Evolutionary conservation across 2,888 invertebrate species (phyloP), one percentile per base, ranked within the genome.

Genomic region (Sturmia bella): DNA sequence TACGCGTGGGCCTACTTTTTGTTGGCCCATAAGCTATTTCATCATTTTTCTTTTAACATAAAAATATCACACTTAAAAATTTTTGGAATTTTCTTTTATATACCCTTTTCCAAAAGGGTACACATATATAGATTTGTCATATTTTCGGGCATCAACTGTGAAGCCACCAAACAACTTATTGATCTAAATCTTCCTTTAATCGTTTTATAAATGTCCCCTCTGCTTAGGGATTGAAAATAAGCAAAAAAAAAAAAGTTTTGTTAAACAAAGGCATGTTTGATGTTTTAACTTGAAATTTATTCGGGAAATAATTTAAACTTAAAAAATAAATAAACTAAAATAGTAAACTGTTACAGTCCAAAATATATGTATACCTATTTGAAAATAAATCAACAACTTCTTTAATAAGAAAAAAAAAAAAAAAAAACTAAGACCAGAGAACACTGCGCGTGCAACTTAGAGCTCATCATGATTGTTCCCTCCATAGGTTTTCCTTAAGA

Each of bases 391-490:
- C 24, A 50, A 61, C 39, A 64, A 70, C 27, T 52, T 50, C 6
- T 43, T 54, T 32, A 52, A n/a, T 12, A 12, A 17, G 21, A 17
- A 39, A 17, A 41, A 24, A 17, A 32, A 27, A 9, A 17, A 54
- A 43, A 52, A 50, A 68, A 50, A 52, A 66, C 56, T 27, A 27
- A 24, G 39, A 50, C n/a, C 13, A 61, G 5, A 39, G 37, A 39
- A 13, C 37, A 2, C 13, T 5, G 9, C 5, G 2, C 5, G 13
- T 17, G 9, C 50, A 66, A 41, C 59, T 79, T 87, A 89, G 24
- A 89, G 85, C 63, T 89, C 89, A 15, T 86, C 86, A 50, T 87
- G 89, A 37, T 15, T 54, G 45, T 45, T 63, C 17, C 39, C 39
- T n/a, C 61, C 61, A 48, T 63, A 57, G 2, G 52, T 17, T 32